Evolutionary conservation across 2,888 invertebrate species (phyloP).

Genomic region (Meteorus cinctellus): DNA sequence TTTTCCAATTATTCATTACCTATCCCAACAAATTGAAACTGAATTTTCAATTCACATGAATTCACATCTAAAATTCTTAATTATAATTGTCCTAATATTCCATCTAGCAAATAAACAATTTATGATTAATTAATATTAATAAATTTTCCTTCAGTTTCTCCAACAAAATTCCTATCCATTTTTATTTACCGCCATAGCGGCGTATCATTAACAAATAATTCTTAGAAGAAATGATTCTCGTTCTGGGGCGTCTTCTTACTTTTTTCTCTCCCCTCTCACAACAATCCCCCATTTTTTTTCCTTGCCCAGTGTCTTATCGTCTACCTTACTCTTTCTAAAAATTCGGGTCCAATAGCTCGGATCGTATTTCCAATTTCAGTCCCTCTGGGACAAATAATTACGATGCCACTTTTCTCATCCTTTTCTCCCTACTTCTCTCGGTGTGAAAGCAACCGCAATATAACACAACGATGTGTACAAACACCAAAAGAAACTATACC

Average conservation of each 20-base stretch:
- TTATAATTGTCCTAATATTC: too few species aligned
- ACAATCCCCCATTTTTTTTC: background rate
- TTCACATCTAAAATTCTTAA: too few species aligned
- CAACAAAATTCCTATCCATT: background rate
- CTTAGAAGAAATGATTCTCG: constrained; percentile 51
- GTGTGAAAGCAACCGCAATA: constrained; percentile 36
- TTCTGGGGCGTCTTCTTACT: background rate
- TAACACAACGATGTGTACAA: constrained; percentile 7
- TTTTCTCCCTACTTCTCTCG: background rate
- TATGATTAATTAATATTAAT: too few species aligned
- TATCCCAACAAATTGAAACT: too few species aligned
- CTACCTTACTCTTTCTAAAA: background rate
- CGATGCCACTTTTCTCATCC: constrained; percentile 11
- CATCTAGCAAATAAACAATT: too few species aligned
- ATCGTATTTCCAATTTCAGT: constrained; percentile 42
- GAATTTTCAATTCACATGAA: too few species aligned
- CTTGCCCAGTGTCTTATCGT: background rate
- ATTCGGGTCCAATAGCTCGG: constrained; percentile 20
- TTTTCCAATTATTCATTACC: too few species aligned
- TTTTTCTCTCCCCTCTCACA: background rate
- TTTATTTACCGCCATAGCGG: constrained; percentile 15
- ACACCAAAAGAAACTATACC: background rate
- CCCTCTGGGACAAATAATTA: constrained; percentile 40
- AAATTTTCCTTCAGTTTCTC: background rate
- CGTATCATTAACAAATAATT: constrained; percentile 63